These are phyloP conservation scores for Leptobrachium leishanense DNA, from an alignment of 2,113 vertebrate species.

Conservation along the genomic window DNA sequence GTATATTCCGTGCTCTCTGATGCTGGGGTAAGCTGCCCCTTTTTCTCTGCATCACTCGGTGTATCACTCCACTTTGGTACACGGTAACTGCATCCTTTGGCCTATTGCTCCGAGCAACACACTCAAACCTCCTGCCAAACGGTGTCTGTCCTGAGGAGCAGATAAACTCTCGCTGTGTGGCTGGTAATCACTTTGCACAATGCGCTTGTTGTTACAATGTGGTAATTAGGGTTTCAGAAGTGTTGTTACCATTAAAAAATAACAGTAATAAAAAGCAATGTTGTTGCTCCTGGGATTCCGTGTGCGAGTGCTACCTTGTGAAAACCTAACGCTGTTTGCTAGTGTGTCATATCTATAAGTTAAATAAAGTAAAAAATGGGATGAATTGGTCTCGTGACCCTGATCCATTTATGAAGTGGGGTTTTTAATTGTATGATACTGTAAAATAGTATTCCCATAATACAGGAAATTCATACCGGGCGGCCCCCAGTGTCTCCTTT, in stretches of 20 bases:
- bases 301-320: not conserved
- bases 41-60: not conserved
- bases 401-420: no score
- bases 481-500: no score
- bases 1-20: no score
- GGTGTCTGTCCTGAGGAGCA: not conserved
- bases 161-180: not conserved
- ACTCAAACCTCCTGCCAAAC: not conserved
- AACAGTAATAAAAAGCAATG: not conserved
- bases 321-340: slow-evolving; percentile 10
- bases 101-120: not conserved
- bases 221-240: slow-evolving; percentile 29
- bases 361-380: not conserved
- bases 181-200: slow-evolving; percentile 5
- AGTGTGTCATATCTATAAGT: slow-evolving; percentile 8
- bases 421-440: no score
- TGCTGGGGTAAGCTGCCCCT: no score
- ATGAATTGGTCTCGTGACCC: no score
- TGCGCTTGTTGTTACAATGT: slow-evolving; percentile 24
- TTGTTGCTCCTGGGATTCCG: not conserved
- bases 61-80: not conserved
- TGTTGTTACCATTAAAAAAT: not conserved
- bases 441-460: no score
- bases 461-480: no score
- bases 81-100: not conserved